These are phyloP conservation scores for Spatula clypeata DNA, from an alignment of 2,797 vertebrate species.

Conservation along the genomic window DNA sequence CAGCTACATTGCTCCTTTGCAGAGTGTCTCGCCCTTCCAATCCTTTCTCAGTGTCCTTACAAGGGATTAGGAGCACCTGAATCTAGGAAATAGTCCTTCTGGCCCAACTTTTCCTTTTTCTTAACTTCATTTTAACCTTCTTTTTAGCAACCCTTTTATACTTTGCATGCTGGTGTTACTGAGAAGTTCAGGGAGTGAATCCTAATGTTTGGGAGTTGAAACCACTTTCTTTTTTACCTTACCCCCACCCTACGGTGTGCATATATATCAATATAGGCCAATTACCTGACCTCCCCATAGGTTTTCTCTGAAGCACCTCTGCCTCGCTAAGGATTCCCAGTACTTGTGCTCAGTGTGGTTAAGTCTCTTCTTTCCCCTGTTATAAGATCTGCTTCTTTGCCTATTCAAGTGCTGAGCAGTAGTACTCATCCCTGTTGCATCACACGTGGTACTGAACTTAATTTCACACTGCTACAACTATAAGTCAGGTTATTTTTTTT, in stretches of 20 bases:
- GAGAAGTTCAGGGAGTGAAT: not conserved
- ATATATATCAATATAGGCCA: not conserved
- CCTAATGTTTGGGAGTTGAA: not conserved
- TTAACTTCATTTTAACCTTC: not conserved
- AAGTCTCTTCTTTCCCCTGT: not conserved
- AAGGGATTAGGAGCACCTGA: not conserved
- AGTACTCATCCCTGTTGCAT: constrained; percentile 64
- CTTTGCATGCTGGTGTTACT: not conserved
- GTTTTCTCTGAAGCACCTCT: not conserved
- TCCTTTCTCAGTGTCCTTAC: not conserved
- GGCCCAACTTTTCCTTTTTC: not conserved
- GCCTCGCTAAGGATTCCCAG: not conserved
- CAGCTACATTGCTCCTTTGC: accelerated
- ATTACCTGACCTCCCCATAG: not conserved
- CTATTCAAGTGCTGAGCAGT: not conserved
- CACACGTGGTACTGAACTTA: constrained; percentile 63
- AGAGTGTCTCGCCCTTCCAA: not conserved
- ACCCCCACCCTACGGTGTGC: not conserved
- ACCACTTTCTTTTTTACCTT: not conserved
- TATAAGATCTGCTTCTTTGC: not conserved
- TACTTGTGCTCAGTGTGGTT: not conserved
- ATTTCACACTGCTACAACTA: constrained; percentile 56
- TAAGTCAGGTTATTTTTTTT: constrained; percentile 68
- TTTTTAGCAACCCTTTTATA: not conserved
- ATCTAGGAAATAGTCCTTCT: not conserved